Conservation (phyloP, 1,140 invertebrate species). For the Euura lappo region DNA sequence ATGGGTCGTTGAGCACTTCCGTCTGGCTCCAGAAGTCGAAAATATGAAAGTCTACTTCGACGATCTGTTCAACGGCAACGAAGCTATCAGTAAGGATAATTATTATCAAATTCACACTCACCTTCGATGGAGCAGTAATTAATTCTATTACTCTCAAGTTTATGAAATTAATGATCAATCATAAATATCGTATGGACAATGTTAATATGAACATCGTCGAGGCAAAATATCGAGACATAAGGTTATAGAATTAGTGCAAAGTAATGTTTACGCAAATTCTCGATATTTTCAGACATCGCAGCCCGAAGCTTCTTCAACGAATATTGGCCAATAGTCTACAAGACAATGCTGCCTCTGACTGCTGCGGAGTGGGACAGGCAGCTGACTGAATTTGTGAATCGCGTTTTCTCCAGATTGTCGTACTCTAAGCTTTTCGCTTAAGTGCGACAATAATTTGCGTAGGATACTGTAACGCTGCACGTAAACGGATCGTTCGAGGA, state of each 20-base stretch:
- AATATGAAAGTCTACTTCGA: constrained; percentile 61
- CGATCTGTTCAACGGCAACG: constrained; percentile 65
- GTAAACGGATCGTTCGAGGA: constrained; percentile 12
- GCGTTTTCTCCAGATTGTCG: constrained; percentile 50
- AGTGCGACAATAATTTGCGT: constrained; percentile 12
- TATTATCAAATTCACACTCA: background rate
- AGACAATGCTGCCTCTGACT: constrained; percentile 60
- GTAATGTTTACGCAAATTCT: background rate
- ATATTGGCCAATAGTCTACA: constrained; percentile 66
- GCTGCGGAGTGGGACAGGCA: constrained; percentile 58
- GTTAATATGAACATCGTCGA: background rate
- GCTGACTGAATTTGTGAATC: constrained; percentile 41
- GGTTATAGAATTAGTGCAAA: background rate
- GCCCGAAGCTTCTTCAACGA: constrained; percentile 62
- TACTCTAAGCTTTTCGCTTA: constrained; percentile 52
- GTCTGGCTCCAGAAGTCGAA: constrained; percentile 66
- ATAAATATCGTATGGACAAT: background rate
- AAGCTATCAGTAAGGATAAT: constrained; percentile 63
- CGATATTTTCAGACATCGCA: constrained; percentile 57
- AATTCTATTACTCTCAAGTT: background rate
- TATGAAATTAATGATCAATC: too few relatives aligned
- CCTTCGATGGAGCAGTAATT: background rate
- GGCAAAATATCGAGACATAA: background rate
- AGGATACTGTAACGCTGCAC: constrained; percentile 1
- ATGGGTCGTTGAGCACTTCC: constrained; percentile 65